Base-by-base conservation (phyloP, 2,797 vertebrate genomes). In the Orientallactaga sibirica region DNA sequence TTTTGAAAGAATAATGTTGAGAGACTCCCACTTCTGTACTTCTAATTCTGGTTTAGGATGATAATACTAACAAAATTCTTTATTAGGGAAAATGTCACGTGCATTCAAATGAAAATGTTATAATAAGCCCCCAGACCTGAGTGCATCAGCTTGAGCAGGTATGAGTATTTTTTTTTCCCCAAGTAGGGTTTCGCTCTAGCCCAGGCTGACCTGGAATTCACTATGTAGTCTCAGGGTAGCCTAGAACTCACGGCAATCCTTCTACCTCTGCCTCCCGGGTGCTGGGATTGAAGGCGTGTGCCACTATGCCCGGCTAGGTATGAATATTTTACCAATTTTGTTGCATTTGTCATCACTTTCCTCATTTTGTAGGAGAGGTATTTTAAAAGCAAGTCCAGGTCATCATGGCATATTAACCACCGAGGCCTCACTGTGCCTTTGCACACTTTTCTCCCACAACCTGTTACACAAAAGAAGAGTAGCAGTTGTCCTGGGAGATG, bases 381-480 rank as follows among this genome's bases (percentile, higher is more conserved):
- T 89, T 94, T 79, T 88, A 77, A 78, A 90, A 86, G 84, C 74
- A 91, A 90, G 66, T 75, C 24, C 18, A 81, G 80, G 70, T n/a
- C 64, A 33, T 58, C 12, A 3, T 61, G 20, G 52, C 79, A 18
- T n/a, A 29, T 86, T 61, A 82, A 52, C 8, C 24, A 16, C 19
- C 4, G 71, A 11, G 29, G 62, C 33, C 37, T 92, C 66, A 64
- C 3, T 33, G 66, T 16, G 48, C 24, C 55, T 78, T 73, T 64
- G 48, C 6, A 18, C 33, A 4, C 2, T 18, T 73, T 2, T 18
- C 24, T 41, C 68, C 52, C 16, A 1, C 24, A 41, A 37, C 4
- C 43, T 71, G 10, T 73, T 71, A 20, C 37, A 66, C 24, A 66
- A 68, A n/a, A 41, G 33, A 55, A 74, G 73, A 84, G 76, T 16